These are phyloP conservation scores for Ceryle rudis DNA, from an alignment of 2,797 vertebrate species.

Conservation along the genomic window DNA sequence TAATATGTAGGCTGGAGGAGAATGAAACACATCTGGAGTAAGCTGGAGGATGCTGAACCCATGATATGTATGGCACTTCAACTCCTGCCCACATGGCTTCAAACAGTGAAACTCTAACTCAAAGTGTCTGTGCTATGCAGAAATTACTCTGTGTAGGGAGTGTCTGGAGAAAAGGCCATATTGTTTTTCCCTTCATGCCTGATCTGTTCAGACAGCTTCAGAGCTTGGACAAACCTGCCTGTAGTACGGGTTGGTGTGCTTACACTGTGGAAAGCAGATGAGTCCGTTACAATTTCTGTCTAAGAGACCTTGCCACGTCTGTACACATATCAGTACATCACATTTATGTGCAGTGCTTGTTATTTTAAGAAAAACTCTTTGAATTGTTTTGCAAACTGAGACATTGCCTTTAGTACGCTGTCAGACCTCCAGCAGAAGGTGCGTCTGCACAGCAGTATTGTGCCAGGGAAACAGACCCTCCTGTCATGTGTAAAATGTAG, in stretches of 20 bases:
- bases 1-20: neutral
- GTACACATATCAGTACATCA: neutral
- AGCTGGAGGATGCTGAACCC: neutral
- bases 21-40: neutral
- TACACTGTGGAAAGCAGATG: neutral
- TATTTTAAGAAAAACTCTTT: neutral
- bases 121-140: neutral
- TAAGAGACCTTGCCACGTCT: neutral
- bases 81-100: neutral
- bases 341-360: neutral
- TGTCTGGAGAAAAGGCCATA: neutral
- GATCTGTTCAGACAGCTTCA: neutral
- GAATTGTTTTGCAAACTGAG: neutral
- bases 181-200: neutral
- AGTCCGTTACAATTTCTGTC: neutral
- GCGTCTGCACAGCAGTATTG: rapidly evolving
- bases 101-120: neutral
- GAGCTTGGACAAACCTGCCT: neutral
- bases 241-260: neutral
- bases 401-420: neutral
- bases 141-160: neutral
- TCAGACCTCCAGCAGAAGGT: neutral
- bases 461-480: neutral
- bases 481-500: too few relatives aligned
- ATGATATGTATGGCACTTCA: neutral